A percentile compares a stretch with the other conserved stretches of the same genome.
Evolutionary conservation across 2,888 invertebrate genomes (phyloP).

Genomic region (Patella depressa): DNA sequence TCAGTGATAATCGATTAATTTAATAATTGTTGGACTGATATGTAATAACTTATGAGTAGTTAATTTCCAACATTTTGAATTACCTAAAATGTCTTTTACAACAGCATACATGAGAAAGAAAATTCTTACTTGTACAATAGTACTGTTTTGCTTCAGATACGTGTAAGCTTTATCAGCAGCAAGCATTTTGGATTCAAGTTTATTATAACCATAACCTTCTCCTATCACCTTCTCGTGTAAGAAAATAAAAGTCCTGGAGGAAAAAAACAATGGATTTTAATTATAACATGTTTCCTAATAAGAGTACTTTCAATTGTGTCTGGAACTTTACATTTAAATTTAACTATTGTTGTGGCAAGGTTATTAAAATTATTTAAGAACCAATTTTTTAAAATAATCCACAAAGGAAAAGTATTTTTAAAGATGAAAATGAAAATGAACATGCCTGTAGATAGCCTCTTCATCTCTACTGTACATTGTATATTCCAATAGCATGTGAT

Average conservation of each 20-base stretch:
- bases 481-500: background rate
- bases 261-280: background rate
- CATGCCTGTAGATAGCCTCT: background rate
- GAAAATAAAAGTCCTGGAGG: background rate
- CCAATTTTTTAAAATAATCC: too few relatives aligned
- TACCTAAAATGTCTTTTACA: too few relatives aligned
- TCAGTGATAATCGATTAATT: too few relatives aligned
- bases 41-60: too few relatives aligned
- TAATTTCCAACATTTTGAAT: too few relatives aligned
- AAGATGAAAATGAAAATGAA: background rate
- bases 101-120: too few relatives aligned
- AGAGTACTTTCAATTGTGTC: background rate
- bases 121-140: background rate
- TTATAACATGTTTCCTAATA: background rate
- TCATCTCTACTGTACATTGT: background rate
- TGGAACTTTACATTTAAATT: too few relatives aligned
- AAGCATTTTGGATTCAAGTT: background rate
- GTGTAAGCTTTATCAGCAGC: background rate
- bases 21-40: too few relatives aligned
- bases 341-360: too few relatives aligned
- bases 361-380: too few relatives aligned
- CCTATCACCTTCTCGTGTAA: background rate
- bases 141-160: background rate
- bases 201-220: background rate
- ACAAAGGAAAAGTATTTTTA: background rate